These are phyloP conservation scores for Oreonectes daqikongensis DNA, from an alignment of 2,797 vertebrate genomes.

Conservation along the genomic window DNA sequence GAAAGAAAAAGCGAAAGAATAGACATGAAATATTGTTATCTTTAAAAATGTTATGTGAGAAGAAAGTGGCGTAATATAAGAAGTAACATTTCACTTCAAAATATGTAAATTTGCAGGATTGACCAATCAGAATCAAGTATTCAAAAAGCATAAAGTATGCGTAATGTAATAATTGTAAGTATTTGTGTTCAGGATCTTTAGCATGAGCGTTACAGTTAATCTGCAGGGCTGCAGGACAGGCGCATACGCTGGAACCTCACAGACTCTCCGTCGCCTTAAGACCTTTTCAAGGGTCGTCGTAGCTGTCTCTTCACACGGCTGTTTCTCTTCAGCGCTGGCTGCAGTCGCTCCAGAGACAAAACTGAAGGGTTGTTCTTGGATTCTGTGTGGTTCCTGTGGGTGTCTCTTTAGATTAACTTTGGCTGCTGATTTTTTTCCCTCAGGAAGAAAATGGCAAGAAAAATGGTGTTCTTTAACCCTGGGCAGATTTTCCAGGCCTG, in stretches of 20 bases:
- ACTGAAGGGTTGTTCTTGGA: slow-evolving; percentile 55
- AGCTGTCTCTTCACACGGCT: slow-evolving; percentile 40
- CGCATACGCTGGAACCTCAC: slow-evolving; percentile 28
- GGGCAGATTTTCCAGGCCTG: slow-evolving; percentile 58
- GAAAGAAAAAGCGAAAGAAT: no score
- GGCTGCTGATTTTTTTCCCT: slow-evolving; percentile 52
- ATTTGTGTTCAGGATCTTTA: slow-evolving; percentile 25
- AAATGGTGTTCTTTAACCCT: slow-evolving; percentile 55
- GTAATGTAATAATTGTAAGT: not conserved
- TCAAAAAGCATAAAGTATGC: not conserved
- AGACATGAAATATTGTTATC: no score
- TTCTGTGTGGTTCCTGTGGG: slow-evolving; percentile 47
- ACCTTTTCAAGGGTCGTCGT: slow-evolving; percentile 41
- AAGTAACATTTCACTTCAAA: no score
- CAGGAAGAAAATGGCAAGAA: slow-evolving; percentile 53
- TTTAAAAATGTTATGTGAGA: no score
- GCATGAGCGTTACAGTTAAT: slow-evolving; percentile 23
- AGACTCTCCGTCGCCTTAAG: slow-evolving; percentile 35
- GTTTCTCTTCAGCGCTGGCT: slow-evolving; percentile 51
- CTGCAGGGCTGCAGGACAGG: slow-evolving; percentile 37
- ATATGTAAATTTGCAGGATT: not conserved
- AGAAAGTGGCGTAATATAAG: no score
- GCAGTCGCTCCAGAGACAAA: slow-evolving; percentile 52
- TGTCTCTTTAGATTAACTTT: slow-evolving; percentile 61
- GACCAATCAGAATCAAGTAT: slow-evolving; percentile 2